Percentiles rank a stretch among this genome's conserved stretches.
These are phyloP conservation scores for Sebastes glaucus DNA, from an alignment of 2,797 vertebrate genomes.

Conservation along the genomic window DNA sequence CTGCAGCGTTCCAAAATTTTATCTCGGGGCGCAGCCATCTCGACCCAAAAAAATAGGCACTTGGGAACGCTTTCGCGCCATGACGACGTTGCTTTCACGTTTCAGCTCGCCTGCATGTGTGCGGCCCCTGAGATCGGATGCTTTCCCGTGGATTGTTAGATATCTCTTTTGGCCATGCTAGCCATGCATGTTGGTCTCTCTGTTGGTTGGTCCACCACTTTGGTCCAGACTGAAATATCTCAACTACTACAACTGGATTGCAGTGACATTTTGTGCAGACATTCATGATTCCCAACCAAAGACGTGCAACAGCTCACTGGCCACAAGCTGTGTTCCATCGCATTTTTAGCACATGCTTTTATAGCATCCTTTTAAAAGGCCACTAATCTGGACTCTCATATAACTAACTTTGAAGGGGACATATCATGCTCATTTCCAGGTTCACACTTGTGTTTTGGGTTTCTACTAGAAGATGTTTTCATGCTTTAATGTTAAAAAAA, in stretches of 20 bases:
- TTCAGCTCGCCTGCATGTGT: rapidly evolving
- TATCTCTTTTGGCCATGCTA: not conserved
- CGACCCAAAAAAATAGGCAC: too few relatives aligned
- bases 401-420: not conserved
- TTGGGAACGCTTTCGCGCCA: too few relatives aligned
- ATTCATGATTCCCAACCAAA: not conserved
- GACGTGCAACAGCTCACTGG: not conserved
- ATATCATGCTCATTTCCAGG: too few relatives aligned
- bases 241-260: not conserved
- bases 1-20: too few relatives aligned
- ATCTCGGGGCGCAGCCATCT: too few relatives aligned
- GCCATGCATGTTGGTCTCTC: too few relatives aligned
- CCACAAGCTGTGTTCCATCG: not conserved
- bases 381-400: not conserved
- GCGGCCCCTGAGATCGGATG: too few relatives aligned
- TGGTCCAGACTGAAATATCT: not conserved
- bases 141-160: not conserved
- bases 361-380: not conserved
- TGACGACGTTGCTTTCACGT: rapidly evolving
- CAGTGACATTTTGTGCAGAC: not conserved
- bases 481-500: too few relatives aligned
- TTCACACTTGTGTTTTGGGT: too few relatives aligned
- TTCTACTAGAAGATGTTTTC: too few relatives aligned
- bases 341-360: not conserved
- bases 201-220: not conserved